phyloP scores from a whole-genome alignment of 1,140 invertebrate species.

The Leptinotarsa lineolata region DNA sequence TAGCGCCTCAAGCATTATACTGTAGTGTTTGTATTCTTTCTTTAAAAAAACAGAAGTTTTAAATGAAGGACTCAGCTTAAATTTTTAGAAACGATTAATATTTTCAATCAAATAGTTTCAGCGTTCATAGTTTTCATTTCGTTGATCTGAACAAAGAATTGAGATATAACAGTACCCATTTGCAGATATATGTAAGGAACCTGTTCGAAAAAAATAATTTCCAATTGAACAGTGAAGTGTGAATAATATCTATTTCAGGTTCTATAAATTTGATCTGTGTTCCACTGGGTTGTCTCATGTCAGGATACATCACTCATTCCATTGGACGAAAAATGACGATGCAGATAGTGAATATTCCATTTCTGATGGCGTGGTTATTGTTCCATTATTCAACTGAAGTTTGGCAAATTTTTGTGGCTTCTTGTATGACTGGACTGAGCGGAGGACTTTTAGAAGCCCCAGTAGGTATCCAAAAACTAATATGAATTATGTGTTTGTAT shows the following conservation, averaged over 20 bases:
- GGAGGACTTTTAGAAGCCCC: constrained; percentile 79
- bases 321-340: constrained; percentile 72
- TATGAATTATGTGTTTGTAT: neutral
- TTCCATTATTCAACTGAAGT: constrained; percentile 67
- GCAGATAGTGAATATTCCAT: constrained; percentile 74
- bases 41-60: no score
- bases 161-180: no score
- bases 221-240: no score
- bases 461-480: constrained; percentile 58
- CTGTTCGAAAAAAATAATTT: no score
- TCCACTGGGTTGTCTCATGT: constrained; percentile 73
- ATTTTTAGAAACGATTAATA: no score
- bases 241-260: constrained; percentile 58
- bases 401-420: constrained; percentile 66
- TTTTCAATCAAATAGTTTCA: no score
- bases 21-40: no score
- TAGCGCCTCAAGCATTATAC: no score
- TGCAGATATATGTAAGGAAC: no score
- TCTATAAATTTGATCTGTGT: constrained; percentile 78
- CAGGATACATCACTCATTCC: constrained; percentile 69
- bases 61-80: no score
- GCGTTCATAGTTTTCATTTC: no score
- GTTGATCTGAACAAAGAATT: no score
- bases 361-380: constrained; percentile 72
- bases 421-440: constrained; percentile 70